phyloP scores from a whole-genome alignment of 2,888 invertebrate species.

The Priocnemis perturbator region DNA sequence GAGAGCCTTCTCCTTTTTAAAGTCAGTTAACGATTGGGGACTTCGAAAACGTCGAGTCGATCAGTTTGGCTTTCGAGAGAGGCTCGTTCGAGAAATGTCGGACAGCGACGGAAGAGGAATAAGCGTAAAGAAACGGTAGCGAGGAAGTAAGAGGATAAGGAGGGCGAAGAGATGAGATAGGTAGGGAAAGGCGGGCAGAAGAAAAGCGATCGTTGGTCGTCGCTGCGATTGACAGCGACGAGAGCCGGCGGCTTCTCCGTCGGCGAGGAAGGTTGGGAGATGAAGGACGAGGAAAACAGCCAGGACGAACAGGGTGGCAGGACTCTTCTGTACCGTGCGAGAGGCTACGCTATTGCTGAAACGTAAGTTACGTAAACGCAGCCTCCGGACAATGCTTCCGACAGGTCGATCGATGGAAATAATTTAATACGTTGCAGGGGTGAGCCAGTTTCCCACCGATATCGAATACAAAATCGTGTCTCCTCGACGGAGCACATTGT shows the following conservation, averaged over 20 bases:
- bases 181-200: no score
- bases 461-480: conserved; percentile 16
- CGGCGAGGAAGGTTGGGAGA: conserved; percentile 26
- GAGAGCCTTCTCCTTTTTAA: no score
- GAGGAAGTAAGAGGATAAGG: no score
- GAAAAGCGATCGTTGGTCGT: no score
- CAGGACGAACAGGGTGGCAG: background rate
- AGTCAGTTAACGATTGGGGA: no score
- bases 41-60: no score
- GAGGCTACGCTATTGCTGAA: conserved; percentile 49
- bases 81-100: no score
- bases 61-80: no score
- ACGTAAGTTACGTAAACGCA: conserved; percentile 64
- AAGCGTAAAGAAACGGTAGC: no score
- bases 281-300: conserved; percentile 21
- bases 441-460: background rate
- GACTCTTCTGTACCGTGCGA: conserved; percentile 30
- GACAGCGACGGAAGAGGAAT: no score
- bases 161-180: no score
- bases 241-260: conserved; percentile 14
- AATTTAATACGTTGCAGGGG: conserved; percentile 55
- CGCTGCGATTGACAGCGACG: conserved; percentile 58
- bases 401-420: conserved; percentile 59
- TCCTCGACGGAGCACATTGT: background rate
- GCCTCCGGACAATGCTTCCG: conserved; percentile 52